Evolutionary conservation across 2,113 vertebrate genomes (phyloP).

Genomic region (Poeciliopsis occidentalis): DNA sequence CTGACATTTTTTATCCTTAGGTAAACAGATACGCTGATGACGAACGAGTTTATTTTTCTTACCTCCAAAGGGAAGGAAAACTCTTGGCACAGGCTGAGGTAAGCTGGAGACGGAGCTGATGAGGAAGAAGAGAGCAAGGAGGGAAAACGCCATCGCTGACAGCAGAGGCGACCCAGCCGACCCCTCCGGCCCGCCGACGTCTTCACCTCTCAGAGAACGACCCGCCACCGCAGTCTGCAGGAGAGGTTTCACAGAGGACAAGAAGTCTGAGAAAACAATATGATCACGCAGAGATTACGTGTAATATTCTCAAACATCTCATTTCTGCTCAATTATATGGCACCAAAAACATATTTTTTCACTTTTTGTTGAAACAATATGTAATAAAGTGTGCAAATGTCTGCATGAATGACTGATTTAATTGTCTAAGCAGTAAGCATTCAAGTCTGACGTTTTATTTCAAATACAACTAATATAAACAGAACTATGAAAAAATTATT

Average conservation of each 20-base stretch:
- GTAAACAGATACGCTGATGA: background rate
- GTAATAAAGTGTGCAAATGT: too few species aligned
- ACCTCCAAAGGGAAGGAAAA: conserved; percentile 81
- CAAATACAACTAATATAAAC: too few species aligned
- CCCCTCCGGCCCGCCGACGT: conserved; percentile 67
- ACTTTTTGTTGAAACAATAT: too few species aligned
- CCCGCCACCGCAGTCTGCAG: conserved; percentile 37
- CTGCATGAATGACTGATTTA: too few species aligned
- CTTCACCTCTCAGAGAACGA: conserved; percentile 43
- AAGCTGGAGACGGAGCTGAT: conserved; percentile 54
- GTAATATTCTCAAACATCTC: background rate
- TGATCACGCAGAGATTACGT: background rate
- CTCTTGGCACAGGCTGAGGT: conserved; percentile 73
- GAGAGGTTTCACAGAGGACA: conserved; percentile 24
- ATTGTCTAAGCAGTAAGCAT: too few species aligned
- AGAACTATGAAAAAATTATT: too few species aligned
- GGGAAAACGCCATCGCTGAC: conserved; percentile 29
- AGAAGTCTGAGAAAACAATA: background rate
- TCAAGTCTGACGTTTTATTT: too few species aligned
- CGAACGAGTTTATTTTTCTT: conserved; percentile 35
- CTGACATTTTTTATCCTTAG: background rate
- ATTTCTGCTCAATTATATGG: background rate
- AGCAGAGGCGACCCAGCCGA: conserved; percentile 49
- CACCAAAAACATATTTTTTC: background rate
- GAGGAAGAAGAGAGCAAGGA: conserved; percentile 64